Evolutionary conservation across 30 jellyfish, hydroid and myxozoan species (phyloP), one percentile per base, ranked within the genome.

Genomic region (Rhopilema esculentum): DNA sequence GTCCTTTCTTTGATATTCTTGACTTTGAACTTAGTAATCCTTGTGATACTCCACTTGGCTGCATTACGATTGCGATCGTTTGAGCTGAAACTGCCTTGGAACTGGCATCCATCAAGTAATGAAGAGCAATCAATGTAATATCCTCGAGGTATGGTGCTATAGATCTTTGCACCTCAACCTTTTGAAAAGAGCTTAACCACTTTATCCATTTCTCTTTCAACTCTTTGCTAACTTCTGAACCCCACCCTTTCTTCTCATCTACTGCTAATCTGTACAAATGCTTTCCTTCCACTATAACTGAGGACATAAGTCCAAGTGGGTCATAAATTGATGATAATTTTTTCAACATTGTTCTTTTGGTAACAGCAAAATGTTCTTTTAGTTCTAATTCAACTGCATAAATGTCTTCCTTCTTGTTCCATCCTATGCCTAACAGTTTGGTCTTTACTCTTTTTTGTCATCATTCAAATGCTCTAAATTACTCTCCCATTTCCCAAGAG

Each of bases 21-120:
- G 88, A 53, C 31, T 78, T 78, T 49, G 88, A 78, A 7, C 69
- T 78, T 27, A 53, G 31, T 9, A 78, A 18, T 15, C 50, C 88
- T 57, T 63, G 77, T 27, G 88, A 20, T 27, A 30, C 57, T 15
- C 88, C 82, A 27, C 88, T 80, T 57, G 83, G 90, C 28, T 80
- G 90, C 31, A 49, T 63, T 20, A 80, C 82, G n/a, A 80, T 24
- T 2, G 90, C 83, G 23, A 80, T 48, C 7, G 90, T 80, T 64
- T 57, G 83, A 27, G 83, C 90, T 25, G 90, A 22, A 27, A 80
- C 90, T 52, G 83, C 88, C 88, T 78, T 78, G 20, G 77, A 24
- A 50, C 82, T 78, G 77, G 82, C 88, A 78, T 80, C 90, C 80
- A 80, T 66, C 83, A 80, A 1, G 69, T 80, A 83, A 80, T 80